Base-by-base conservation (phyloP, 2,113 vertebrate genomes). In the Promerops cafer region DNA sequence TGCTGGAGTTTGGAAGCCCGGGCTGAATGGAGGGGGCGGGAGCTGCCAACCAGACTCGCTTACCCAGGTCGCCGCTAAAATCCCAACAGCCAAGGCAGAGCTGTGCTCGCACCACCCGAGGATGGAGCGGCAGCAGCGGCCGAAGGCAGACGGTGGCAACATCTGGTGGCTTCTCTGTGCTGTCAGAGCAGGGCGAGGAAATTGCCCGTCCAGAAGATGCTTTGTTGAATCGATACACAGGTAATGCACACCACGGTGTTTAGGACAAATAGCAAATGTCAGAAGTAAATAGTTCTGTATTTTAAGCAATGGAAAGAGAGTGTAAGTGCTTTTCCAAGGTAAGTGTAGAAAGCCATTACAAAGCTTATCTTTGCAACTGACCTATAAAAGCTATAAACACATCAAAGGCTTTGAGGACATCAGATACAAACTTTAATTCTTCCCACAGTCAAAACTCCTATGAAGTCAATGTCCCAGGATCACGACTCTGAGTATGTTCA, bases 341-440 rank as follows among this genome's bases (percentile, higher is more conserved):
- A 92, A 89, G 57, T 17, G 39, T 81, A 87, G 92, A 83, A 94
- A 96, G 76, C 94, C 76, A 54, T 95, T 95, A 82, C 77, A 65
- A 94, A 94, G 53, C 88, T 92, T 93, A 84, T 84, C 90, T 95
- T 92, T 94, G 88, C 64, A 87, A 63, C 80, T 92, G 90, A 89
- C 84, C 88, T 93, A 49, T 80, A 81, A 94, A 94, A 90, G 82
- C 69, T 90, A 42, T 61, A 71, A 93, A 87, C 83, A 61, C 80
- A 84, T 93, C 76, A 89, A 92, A 95, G 83, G 88, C 65, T 90
- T 90, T 87, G 80, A 92, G 88, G 86, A 95, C 72, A 89, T 96
- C 57, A 82, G 90, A 93, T 79, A 75, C 8, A 28, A 93, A 87
- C 83, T 92, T 93, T 81, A 83, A 79, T 96, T 94, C 88, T 89